A percentile compares a stretch with the other conserved stretches of the same genome.
phyloP scores from a whole-genome alignment of 2,888 invertebrate genomes.

The Phortica okadai region DNA sequence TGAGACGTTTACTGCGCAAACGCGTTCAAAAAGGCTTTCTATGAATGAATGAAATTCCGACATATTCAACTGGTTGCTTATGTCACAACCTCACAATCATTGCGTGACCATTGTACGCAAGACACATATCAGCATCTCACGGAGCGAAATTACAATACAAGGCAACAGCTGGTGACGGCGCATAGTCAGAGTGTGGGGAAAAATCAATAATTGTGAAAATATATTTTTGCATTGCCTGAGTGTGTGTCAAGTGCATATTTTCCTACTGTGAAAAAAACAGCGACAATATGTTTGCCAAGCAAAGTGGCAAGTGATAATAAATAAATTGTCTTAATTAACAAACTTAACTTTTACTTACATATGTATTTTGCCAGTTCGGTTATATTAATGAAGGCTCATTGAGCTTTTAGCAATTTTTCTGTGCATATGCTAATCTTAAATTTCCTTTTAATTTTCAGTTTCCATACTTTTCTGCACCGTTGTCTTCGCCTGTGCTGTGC shows the following conservation, averaged over 20 bases:
- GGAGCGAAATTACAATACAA: not conserved
- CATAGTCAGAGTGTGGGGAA: constrained; percentile 32
- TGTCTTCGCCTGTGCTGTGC: constrained; percentile 30
- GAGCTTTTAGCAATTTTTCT: too few species aligned
- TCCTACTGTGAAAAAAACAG: not conserved
- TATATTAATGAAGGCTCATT: too few species aligned
- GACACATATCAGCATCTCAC: constrained; percentile 20
- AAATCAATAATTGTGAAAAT: constrained; percentile 45
- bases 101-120: constrained; percentile 23
- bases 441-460: not conserved
- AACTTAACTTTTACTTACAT: not conserved
- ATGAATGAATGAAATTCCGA: constrained; percentile 27
- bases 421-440: not conserved
- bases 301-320: constrained; percentile 32
- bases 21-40: not conserved
- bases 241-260: not conserved
- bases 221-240: constrained; percentile 18
- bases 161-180: constrained; percentile 20
- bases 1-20: constrained; percentile 5
- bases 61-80: constrained; percentile 29
- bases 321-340: not conserved
- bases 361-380: too few species aligned
- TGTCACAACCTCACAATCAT: constrained; percentile 10
- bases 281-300: constrained; percentile 39
- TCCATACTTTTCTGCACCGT: not conserved